Percentiles rank a stretch among this genome's conserved stretches.
Evolutionary conservation across 2,797 vertebrate genomes (phyloP).

Genomic region (Siniperca obscura): DNA sequence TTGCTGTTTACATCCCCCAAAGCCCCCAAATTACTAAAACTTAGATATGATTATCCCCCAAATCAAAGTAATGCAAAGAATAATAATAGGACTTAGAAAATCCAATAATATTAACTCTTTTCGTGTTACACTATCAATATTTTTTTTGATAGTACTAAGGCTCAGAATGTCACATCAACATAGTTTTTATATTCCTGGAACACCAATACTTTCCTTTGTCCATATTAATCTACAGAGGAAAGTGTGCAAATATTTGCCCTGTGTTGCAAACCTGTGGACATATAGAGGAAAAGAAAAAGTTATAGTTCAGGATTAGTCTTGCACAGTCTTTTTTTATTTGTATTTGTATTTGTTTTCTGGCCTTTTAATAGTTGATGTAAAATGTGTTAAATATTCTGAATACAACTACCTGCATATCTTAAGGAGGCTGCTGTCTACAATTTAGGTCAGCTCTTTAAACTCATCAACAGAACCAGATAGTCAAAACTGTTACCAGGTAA

Average conservation of each 20-base stretch:
- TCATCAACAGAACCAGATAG: neutral
- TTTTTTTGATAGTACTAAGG: too few relatives aligned
- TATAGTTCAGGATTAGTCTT: neutral
- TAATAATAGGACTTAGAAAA: fast-evolving
- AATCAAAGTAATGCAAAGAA: neutral
- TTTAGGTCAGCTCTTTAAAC: neutral
- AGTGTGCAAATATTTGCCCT: neutral
- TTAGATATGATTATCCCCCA: neutral
- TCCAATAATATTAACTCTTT: neutral
- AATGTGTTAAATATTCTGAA: neutral
- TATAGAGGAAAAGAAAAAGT: neutral
- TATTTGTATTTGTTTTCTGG: neutral
- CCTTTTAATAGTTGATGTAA: neutral
- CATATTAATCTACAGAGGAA: neutral
- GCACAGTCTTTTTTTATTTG: too few relatives aligned
- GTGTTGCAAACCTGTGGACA: neutral
- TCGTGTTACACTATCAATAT: too few relatives aligned
- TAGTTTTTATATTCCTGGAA: neutral
- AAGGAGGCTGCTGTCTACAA: neutral
- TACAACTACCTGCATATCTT: neutral
- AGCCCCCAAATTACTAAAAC: neutral
- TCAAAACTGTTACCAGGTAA: neutral
- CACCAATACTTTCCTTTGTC: neutral
- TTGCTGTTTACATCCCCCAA: neutral
- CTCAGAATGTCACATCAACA: neutral